Base-by-base conservation (phyloP, 2,888 invertebrate species). In the Nezara viridula region DNA sequence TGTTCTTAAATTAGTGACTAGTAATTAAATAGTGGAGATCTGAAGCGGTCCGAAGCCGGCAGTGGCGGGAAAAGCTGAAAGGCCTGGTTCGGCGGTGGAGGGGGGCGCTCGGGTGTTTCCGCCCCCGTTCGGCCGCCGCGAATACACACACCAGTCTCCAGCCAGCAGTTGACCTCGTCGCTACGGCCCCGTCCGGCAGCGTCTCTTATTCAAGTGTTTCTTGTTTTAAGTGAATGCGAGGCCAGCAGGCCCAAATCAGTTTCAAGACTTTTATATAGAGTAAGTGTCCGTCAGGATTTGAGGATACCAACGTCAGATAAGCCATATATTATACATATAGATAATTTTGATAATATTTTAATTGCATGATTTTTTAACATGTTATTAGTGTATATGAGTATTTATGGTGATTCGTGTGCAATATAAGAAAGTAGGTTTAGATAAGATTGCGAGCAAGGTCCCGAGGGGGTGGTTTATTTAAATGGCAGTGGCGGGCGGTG, bases 401-500 rank as follows among this genome's bases (percentile, higher is more conserved):
- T 60, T 27, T 4, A 21, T 27, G 37, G 21, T 19, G 37, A 73
- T 4, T 37, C 19, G 10, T 37, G 32, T 60, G 0, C 12, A 37
- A 21, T 37, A 73, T 37, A 73, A 73, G 37, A 37, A 0, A 7
- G 1, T 12, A 3, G 6, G 44, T 14, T 6, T 81, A 37, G 44
- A 47, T 81, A 81, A 81, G 81, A 81, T n/a, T 81, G 9, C 19
- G 81, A 47, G 81, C 19, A n/a, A 81, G 37, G 40, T 81, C 81
- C 81, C 44, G 44, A 44, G 44, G 86, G 40, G 86, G 86, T 86
- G 86, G 60, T 55, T 55, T 86, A 86, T 86, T 86, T 86, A 86
- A 86, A 86, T 55, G 86, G 86, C 86, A 52, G 60, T 86, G 86
- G 86, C 86, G 86, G 86, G 86, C 86, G 86, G 86, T 52, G 86